A percentile compares a stretch with the other conserved stretches of the same genome.
Conservation (phyloP, 2,888 invertebrate species). For the Parnassius orleans region DNA sequence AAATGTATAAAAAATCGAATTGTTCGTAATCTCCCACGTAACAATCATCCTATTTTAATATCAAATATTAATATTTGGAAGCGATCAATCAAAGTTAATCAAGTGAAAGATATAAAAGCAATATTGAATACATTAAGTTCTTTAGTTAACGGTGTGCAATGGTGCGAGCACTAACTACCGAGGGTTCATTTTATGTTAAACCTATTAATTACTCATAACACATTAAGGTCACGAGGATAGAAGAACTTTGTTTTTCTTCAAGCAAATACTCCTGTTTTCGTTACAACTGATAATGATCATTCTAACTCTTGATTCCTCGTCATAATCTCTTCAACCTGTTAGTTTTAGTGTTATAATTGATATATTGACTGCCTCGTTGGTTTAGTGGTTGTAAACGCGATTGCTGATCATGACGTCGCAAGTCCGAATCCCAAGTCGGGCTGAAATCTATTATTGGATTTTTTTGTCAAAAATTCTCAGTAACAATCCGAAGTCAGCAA, state of each 20-base stretch:
- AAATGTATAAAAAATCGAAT: not conserved
- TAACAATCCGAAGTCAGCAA: too few relatives aligned
- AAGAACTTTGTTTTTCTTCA: not conserved
- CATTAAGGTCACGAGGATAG: not conserved
- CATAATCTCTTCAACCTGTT: too few relatives aligned
- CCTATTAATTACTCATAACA: slow-evolving; percentile 34
- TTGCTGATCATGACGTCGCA: too few relatives aligned
- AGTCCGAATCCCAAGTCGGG: too few relatives aligned
- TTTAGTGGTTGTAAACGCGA: too few relatives aligned
- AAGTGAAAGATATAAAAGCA: slow-evolving; percentile 78
- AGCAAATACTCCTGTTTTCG: too few relatives aligned
- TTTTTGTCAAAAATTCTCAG: too few relatives aligned
- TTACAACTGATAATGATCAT: too few relatives aligned
- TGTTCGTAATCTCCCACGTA: slow-evolving; percentile 33
- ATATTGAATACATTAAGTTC: slow-evolving; percentile 74
- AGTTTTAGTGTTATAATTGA: too few relatives aligned
- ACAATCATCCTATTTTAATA: slow-evolving; percentile 40
- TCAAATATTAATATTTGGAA: slow-evolving; percentile 78
- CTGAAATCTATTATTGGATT: too few relatives aligned
- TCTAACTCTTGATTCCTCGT: too few relatives aligned
- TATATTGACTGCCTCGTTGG: too few relatives aligned
- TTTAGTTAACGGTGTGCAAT: slow-evolving; percentile 62
- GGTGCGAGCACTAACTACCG: slow-evolving; percentile 47
- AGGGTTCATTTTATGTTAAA: slow-evolving; percentile 54
- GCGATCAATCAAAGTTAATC: slow-evolving; percentile 80